Percentiles rank a stretch among this genome's conserved stretches.
phyloP scores from a whole-genome alignment of 2,113 vertebrate genomes.

The Butorides virescens region DNA sequence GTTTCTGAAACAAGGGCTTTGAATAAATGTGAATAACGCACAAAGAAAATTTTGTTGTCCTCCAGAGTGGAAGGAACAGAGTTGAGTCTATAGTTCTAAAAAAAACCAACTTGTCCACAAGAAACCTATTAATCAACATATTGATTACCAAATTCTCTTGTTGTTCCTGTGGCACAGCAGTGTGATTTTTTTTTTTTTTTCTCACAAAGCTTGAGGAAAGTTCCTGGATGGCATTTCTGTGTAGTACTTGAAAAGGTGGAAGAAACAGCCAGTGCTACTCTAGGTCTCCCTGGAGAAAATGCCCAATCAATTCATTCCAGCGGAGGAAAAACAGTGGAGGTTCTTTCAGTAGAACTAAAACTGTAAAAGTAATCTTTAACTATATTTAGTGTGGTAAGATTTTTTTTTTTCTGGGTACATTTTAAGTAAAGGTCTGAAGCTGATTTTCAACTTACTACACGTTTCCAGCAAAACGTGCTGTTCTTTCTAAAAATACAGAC shows the following conservation, averaged over 20 bases:
- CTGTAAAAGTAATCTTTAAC: neutral
- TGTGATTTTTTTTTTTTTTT: neutral
- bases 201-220: neutral
- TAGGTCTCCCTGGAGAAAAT: neutral
- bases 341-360: neutral
- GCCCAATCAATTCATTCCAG: neutral
- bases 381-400: neutral
- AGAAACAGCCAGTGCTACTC: neutral
- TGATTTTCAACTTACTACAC: neutral
- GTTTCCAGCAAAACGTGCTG: neutral
- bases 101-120: neutral
- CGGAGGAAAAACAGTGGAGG: neutral
- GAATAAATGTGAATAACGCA: neutral
- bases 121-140: constrained; percentile 8
- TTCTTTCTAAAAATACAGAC: constrained; percentile 32
- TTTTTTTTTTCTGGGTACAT: neutral
- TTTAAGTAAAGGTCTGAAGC: neutral
- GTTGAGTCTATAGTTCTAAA: neutral
- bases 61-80: neutral
- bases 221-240: neutral
- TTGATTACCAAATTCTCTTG: neutral
- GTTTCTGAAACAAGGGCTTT: neutral
- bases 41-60: neutral
- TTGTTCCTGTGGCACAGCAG: neutral
- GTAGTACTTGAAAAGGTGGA: neutral